Conservation (phyloP, 2,888 invertebrate genomes). For the Drosophila tanythrix region DNA sequence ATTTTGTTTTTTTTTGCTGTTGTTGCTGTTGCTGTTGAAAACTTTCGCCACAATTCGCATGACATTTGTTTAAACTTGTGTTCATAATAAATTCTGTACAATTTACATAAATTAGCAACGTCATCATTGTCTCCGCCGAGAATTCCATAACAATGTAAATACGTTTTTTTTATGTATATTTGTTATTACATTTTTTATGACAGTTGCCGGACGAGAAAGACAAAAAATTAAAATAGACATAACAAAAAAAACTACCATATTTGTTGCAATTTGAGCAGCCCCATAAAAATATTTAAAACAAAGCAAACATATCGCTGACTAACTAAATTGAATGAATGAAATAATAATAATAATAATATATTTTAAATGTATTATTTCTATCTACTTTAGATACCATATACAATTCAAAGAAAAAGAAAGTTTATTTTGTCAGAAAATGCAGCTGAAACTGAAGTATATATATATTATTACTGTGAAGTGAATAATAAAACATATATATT, state of each 20-base stretch:
- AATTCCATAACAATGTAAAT: constrained; percentile 40
- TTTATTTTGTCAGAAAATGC: background rate
- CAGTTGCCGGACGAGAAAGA: constrained; percentile 31
- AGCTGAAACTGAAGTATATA: background rate
- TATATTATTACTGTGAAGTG: too few relatives aligned
- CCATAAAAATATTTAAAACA: constrained; percentile 19
- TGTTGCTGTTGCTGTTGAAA: constrained; percentile 21
- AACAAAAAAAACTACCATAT: constrained; percentile 2
- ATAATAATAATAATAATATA: background rate
- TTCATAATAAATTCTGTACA: constrained; percentile 67
- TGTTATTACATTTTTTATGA: constrained; percentile 26
- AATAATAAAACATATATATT: too few relatives aligned
- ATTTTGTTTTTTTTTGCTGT: constrained; percentile 11
- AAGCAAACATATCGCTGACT: background rate
- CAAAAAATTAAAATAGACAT: background rate
- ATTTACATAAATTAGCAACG: constrained; percentile 68
- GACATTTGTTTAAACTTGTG: constrained; percentile 68
- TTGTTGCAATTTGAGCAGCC: constrained; percentile 10
- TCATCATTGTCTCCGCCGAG: constrained; percentile 19
- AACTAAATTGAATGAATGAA: background rate
- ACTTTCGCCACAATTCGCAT: constrained; percentile 67
- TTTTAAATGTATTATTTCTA: background rate
- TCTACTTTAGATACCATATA: background rate
- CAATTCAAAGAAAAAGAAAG: background rate
- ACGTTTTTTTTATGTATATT: background rate